A percentile compares a stretch with the other conserved stretches of the same genome.
These are phyloP conservation scores for Adoxophyes honmai DNA, from an alignment of 1,140 invertebrate genomes.

Conservation along the genomic window DNA sequence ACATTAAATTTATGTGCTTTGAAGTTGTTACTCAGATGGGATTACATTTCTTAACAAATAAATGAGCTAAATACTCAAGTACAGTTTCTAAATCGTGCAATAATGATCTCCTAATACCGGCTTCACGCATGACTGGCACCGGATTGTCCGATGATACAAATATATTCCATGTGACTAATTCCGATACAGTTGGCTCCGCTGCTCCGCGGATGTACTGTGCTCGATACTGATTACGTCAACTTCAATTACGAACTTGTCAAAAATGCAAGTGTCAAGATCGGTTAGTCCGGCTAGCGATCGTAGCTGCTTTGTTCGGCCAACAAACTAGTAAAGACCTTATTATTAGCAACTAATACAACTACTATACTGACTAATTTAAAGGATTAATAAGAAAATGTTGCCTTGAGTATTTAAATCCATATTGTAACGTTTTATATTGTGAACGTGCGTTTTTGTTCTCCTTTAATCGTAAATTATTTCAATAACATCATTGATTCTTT, in stretches of 20 bases:
- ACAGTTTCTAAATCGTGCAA: conserved; percentile 3
- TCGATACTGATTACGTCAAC: conserved; percentile 26
- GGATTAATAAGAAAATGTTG: background rate
- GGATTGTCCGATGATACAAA: conserved; percentile 9
- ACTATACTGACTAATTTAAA: conserved; percentile 7
- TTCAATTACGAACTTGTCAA: conserved; percentile 40
- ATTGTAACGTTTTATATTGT: no score
- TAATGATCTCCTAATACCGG: conserved; percentile 15
- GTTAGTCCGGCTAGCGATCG: conserved; percentile 42
- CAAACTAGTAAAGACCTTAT: conserved; percentile 35
- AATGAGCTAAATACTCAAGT: background rate
- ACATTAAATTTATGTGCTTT: no score
- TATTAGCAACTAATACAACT: conserved; percentile 1
- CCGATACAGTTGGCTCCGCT: conserved; percentile 8
- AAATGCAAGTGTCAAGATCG: conserved; percentile 61
- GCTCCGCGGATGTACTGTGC: conserved; percentile 2
- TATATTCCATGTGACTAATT: conserved; percentile 16
- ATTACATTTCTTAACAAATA: no score
- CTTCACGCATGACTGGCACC: conserved; percentile 8
- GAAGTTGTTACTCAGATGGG: no score
- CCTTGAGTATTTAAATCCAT: no score
- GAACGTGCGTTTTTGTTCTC: no score
- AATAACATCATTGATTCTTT: no score
- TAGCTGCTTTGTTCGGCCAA: conserved; percentile 34
- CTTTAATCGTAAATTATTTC: no score